These are phyloP conservation scores for Psephotus haematonotus DNA, from an alignment of 2,113 vertebrate species.

Conservation along the genomic window DNA sequence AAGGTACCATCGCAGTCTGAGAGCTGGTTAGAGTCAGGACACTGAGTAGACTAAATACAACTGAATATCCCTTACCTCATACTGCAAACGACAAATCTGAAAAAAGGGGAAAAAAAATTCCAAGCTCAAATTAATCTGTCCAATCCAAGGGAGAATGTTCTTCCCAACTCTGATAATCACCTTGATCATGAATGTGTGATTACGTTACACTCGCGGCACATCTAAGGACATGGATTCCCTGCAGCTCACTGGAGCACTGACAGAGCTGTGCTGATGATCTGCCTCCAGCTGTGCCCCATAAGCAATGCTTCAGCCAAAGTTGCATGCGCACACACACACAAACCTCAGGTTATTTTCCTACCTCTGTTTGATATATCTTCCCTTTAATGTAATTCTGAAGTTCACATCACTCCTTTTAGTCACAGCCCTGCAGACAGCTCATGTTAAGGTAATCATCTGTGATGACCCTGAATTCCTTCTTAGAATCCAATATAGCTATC, in stretches of 20 bases:
- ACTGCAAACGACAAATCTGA: not conserved
- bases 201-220: not conserved
- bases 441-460: slow-evolving; percentile 32
- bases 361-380: not conserved
- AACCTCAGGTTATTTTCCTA: not conserved
- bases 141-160: not conserved
- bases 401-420: slow-evolving; percentile 27
- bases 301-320: not conserved
- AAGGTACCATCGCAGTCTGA: not conserved
- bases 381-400: not conserved
- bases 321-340: not conserved
- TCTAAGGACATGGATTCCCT: not conserved
- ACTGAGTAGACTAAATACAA: not conserved
- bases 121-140: not conserved
- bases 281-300: not conserved
- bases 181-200: not conserved
- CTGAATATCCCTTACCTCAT: not conserved
- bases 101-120: not conserved
- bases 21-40: not conserved
- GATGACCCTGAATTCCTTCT: slow-evolving; percentile 40
- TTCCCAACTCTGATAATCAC: not conserved
- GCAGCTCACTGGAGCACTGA: not conserved
- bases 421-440: slow-evolving; percentile 7
- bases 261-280: not conserved
- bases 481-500: slow-evolving; percentile 9